A percentile compares a stretch with the other conserved stretches of the same genome.
Conservation (phyloP, 2,113 vertebrate genomes). For the Grantiella picta region DNA sequence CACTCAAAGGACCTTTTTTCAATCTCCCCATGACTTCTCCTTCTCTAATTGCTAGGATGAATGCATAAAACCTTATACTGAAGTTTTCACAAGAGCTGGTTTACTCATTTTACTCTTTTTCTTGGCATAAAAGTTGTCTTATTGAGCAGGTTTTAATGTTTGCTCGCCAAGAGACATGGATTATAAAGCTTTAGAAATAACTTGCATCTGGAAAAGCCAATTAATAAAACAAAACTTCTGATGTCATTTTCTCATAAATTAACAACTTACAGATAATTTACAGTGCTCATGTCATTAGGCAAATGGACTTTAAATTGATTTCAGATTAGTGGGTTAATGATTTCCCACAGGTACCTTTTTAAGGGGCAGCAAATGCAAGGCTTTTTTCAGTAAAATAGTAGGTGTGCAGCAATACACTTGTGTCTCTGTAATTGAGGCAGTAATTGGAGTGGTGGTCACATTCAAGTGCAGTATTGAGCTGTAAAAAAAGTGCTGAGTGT, state of each 20-base stretch:
- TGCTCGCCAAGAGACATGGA: not conserved
- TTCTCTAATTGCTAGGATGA: conserved; percentile 44
- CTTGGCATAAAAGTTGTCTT: not conserved
- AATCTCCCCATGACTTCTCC: not conserved
- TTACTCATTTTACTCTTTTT: conserved; percentile 21
- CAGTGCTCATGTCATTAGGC: conserved; percentile 69
- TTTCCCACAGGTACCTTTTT: conserved; percentile 57
- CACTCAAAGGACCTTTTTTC: conserved; percentile 18
- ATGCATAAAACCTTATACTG: conserved; percentile 21
- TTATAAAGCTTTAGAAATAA: conserved; percentile 25
- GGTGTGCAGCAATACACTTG: conserved; percentile 19
- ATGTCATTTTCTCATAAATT: conserved; percentile 64
- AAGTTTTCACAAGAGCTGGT: not conserved
- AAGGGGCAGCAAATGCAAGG: not conserved
- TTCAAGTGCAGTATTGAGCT: conserved; percentile 60
- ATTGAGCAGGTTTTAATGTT: conserved; percentile 16
- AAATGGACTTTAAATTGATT: conserved; percentile 79
- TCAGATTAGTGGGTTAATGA: conserved; percentile 73
- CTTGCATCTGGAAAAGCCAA: conserved; percentile 40
- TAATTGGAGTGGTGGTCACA: conserved; percentile 63
- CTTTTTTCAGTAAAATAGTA: not conserved
- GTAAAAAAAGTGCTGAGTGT: conserved; percentile 49
- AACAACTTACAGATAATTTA: conserved; percentile 70
- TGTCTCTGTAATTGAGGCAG: conserved; percentile 50
- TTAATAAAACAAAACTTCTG: conserved; percentile 58